Base-by-base conservation (phyloP, 1,140 invertebrate genomes). In the Drosophila santomea region DNA sequence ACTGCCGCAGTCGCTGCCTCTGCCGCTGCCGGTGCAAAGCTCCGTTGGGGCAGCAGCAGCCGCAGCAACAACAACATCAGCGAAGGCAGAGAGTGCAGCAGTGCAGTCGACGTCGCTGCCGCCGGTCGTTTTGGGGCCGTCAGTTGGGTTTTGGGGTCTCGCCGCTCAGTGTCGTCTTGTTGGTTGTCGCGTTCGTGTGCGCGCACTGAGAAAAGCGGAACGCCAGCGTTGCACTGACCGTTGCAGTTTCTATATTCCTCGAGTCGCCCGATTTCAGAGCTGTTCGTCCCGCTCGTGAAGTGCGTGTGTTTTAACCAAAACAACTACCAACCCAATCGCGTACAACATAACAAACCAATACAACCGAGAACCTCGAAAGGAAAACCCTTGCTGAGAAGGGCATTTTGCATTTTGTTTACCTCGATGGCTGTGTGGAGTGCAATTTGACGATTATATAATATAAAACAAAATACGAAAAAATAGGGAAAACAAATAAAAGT, bases 151-250 rank as follows among this genome's bases (percentile, higher is more conserved):
- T 75, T 80, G 80, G 72, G 66, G 78, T 62, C 63, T 54, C 66
- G 68, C 74, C 74, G 79, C 75, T 68, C 74, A 88, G 79, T 89
- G 79, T 88, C 83, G 79, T 89, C 76, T 88, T 88, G 83, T 88
- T 88, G 84, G 83, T 83, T 89, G 83, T 83, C 83, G 83, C 84
- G 83, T 88, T 88, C 83, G 83, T 88, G 78, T 86, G 83, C 83
- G 83, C 83, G 83, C 84, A 88, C 73, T 75, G 74, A 25, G 23
- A 61, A 68, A 68, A 71, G 44, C 39, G 39, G 55, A 67, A 67
- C 63, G 61, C 47, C 36, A 41, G 28, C 6, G 61, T 60, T 66
- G 61, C 64, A 68, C 59, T 74, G 51, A 17, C 25, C 36, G 56
- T 36, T 69, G 64, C 68, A 69, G 69, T 58, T 59, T 25, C 23